Base-by-base conservation (phyloP, 2,113 vertebrate species). In the Fregetta grallaria region DNA sequence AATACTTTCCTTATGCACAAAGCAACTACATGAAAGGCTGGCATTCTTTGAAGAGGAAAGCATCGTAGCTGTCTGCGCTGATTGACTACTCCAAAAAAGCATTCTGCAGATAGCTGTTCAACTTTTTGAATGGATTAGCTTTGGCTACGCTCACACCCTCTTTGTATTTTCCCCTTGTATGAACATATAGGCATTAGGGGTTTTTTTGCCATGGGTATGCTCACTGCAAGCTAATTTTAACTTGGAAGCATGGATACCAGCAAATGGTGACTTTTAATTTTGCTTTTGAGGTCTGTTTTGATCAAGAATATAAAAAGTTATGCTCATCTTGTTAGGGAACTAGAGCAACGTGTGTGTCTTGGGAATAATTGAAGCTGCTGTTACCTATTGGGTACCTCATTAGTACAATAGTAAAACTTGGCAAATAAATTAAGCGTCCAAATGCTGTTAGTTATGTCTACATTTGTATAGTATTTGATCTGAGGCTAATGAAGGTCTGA, bases 1-100 rank as follows among this genome's bases (percentile, higher is more conserved):
- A 96, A 96, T 96, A 97, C 68, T 75, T 47, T 9, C 59, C 63
- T 67, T 65, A 30, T 88, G 89, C 92, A 94, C 87, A 81, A 83
- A 91, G 86, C 38, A 86, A 70, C 67, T 50, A 63, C 71, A 92
- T 86, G 75, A 96, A 94, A 92, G 86, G 84, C 81, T 3, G 3
- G 53, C 8, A 4, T 56, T 88, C 95, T 96, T 90, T 95, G 96
- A 95, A 94, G 92, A 47, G 72, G 70, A 88, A 75, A 61, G 55
- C 73, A 45, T 71, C 1, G 3, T 72, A 44, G 75, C 92, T 91
- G 92, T 47, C 65, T 90, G 58, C 0, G 1, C 83, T 91, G 94
- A 88, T 13, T 91, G 89, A 80, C 79, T 83, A 16, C 76, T 59
- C 63, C 67, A 77, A 29, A 86, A 85, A 50, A 58, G 45, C 52